Percentiles rank a stretch among this genome's conserved stretches.
Evolutionary conservation across 1,140 invertebrate genomes (phyloP).

Genomic region (Carposina sasakii): DNA sequence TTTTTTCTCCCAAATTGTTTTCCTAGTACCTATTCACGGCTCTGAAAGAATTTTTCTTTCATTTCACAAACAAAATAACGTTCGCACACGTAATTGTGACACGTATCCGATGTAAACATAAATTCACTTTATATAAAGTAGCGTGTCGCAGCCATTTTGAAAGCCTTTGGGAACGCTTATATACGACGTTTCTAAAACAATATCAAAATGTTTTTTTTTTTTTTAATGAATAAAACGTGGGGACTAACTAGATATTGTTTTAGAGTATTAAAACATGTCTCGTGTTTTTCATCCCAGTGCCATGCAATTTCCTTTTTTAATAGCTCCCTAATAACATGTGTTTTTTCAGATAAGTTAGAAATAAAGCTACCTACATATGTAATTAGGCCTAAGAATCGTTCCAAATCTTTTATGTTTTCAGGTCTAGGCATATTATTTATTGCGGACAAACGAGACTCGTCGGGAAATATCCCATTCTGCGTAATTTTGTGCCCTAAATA

Average conservation of each 20-base stretch:
- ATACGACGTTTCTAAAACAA: conserved; percentile 29
- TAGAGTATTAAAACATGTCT: neutral
- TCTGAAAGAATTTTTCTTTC: no score
- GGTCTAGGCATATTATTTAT: neutral
- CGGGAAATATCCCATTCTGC: neutral
- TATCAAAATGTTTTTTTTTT: conserved; percentile 15
- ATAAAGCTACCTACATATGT: neutral
- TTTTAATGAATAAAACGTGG: conserved; percentile 13
- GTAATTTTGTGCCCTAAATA: conserved; percentile 12
- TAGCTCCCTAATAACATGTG: neutral
- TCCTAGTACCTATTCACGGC: no score
- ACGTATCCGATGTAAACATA: no score
- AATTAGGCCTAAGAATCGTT: neutral
- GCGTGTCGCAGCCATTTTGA: no score
- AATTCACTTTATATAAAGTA: no score
- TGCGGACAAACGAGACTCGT: neutral
- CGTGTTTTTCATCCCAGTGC: neutral
- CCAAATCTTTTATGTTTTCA: neutral
- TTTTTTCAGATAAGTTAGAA: neutral
- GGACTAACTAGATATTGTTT: neutral
- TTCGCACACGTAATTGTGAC: no score
- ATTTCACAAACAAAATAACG: no score
- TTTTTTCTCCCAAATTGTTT: no score
- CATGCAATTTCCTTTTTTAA: neutral
- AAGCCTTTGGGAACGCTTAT: no score